A percentile compares a stretch with the other conserved stretches of the same genome.
Conservation (phyloP, 64 coral and sea anemone species). For the Montipora sp. region DNA sequence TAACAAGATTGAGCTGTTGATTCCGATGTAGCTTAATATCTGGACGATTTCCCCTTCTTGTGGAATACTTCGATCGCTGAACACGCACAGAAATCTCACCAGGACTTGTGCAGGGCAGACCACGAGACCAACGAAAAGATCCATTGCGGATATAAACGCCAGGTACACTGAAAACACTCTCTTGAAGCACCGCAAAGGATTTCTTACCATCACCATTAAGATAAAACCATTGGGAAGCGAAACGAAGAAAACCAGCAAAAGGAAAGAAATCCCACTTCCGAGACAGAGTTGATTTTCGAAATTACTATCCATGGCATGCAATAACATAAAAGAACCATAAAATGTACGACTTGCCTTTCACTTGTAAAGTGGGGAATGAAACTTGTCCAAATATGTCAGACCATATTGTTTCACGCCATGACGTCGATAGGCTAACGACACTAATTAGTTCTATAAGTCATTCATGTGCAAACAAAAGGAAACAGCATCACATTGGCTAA, state of each 20-base stretch:
- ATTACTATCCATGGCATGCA: no score
- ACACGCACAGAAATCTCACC: conserved; percentile 4
- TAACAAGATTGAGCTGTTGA: conserved; percentile 9
- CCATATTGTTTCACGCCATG: no score
- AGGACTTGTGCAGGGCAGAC: not conserved
- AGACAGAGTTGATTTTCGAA: conserved; percentile 6
- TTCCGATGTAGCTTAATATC: not conserved
- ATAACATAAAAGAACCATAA: no score
- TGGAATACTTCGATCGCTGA: not conserved
- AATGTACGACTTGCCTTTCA: no score
- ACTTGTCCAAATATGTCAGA: no score
- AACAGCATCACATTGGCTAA: no score
- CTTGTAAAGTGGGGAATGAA: no score
- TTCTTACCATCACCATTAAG: not conserved
- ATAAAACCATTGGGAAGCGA: not conserved
- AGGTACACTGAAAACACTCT: not conserved
- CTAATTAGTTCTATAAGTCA: no score
- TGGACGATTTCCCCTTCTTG: not conserved
- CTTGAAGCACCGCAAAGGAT: conserved; percentile 13
- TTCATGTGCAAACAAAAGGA: no score
- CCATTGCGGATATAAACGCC: not conserved
- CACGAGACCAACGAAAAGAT: not conserved
- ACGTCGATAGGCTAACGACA: no score
- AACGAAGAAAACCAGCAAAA: not conserved
- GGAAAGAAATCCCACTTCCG: not conserved